phyloP scores from a whole-genome alignment of 2,113 vertebrate genomes.

The Trochalopteron elliotii region DNA sequence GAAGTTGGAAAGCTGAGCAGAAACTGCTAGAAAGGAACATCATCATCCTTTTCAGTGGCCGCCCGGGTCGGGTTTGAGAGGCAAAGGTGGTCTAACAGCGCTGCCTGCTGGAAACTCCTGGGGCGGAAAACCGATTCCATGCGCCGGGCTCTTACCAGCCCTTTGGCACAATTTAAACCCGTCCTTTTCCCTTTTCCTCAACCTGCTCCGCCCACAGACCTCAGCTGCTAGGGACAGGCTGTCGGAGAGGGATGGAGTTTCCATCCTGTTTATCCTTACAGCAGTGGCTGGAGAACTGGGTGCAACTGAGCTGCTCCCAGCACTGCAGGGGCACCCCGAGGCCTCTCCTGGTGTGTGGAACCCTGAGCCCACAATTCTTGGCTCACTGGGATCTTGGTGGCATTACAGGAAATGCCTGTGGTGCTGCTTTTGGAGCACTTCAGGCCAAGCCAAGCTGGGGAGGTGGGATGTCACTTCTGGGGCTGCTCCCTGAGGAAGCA shows the following conservation, averaged over 20 bases:
- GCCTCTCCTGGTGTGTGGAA: neutral
- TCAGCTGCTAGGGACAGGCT: neutral
- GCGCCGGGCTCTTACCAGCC: rapidly evolving
- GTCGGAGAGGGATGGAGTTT: neutral
- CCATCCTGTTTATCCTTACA: neutral
- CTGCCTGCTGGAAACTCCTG: constrained; percentile 7
- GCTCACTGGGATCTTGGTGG: neutral
- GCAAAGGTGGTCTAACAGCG: neutral
- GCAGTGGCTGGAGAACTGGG: rapidly evolving
- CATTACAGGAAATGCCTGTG: neutral
- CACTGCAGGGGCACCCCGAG: neutral
- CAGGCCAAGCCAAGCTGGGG: neutral
- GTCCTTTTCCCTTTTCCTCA: neutral
- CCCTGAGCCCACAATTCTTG: rapidly evolving
- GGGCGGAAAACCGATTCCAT: rapidly evolving
- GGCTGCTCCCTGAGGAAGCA: neutral
- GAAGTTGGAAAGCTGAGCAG: neutral
- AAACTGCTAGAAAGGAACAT: neutral
- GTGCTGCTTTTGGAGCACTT: neutral
- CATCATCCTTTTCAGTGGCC: rapidly evolving
- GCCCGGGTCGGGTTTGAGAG: neutral
- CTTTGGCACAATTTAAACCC: too few species aligned
- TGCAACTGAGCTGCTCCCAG: neutral
- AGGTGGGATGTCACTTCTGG: neutral
- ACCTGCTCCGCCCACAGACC: rapidly evolving